Conservation (phyloP, 2,113 vertebrate species). For the Phoenicopterus ruber region DNA sequence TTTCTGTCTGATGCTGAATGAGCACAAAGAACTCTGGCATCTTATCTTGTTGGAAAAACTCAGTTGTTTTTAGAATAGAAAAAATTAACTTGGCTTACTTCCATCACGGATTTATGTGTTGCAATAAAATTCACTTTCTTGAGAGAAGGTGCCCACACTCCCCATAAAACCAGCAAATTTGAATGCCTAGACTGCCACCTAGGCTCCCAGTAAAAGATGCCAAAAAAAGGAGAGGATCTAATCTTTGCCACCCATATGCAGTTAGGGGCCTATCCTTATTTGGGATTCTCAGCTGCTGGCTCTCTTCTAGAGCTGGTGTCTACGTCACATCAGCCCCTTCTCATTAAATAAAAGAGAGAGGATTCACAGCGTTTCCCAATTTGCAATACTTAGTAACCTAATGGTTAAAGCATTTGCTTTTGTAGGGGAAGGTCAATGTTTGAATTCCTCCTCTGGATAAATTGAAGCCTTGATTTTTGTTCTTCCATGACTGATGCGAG, state of each 20-base stretch:
- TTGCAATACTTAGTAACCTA: neutral
- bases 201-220: neutral
- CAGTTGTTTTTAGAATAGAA: neutral
- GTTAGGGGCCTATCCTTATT: neutral
- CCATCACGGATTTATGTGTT: neutral
- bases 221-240: neutral
- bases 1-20: neutral
- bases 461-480: neutral
- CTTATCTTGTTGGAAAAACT: neutral
- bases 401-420: neutral
- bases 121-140: neutral
- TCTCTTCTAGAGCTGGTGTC: neutral
- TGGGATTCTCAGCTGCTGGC: neutral
- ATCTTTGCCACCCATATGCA: neutral
- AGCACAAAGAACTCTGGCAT: neutral
- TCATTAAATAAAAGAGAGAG: neutral
- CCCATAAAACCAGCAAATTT: neutral
- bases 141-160: neutral
- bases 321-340: neutral
- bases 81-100: neutral
- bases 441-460: neutral
- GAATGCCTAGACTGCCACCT: neutral
- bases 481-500: neutral
- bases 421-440: neutral
- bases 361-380: neutral